A percentile compares a stretch with the other conserved stretches of the same genome.
Evolutionary conservation across 1,140 invertebrate genomes (phyloP).

Genomic region (Bemisia tabaci): DNA sequence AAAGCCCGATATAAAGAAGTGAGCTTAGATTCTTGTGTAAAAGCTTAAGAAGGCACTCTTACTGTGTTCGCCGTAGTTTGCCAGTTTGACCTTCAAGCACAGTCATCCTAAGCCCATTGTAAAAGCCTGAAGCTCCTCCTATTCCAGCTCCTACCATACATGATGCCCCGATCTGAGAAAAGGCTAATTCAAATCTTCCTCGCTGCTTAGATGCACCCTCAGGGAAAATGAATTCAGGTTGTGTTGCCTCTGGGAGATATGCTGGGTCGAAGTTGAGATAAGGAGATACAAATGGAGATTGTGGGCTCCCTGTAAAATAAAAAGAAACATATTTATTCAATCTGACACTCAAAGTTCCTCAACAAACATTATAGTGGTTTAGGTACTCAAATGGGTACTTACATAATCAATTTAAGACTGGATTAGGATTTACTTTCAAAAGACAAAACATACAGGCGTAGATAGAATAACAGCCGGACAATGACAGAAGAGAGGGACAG

Average conservation of each 20-base stretch:
- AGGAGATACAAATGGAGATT: slow-evolving; percentile 42
- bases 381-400: no score
- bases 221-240: slow-evolving; percentile 86
- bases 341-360: no score
- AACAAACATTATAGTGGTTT: no score
- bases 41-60: no score
- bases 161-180: slow-evolving; percentile 83
- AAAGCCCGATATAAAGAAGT: no score
- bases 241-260: slow-evolving; percentile 53
- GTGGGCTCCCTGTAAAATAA: slow-evolving; percentile 5
- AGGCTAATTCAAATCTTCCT: slow-evolving; percentile 75
- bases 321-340: slow-evolving; percentile 8
- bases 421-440: no score
- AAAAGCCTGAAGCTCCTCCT: slow-evolving; percentile 71
- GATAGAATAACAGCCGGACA: no score
- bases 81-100: slow-evolving; percentile 68
- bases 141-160: slow-evolving; percentile 68
- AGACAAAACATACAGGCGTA: no score
- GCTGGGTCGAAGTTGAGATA: slow-evolving; percentile 86
- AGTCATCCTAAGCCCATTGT: slow-evolving; percentile 72
- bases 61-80: slow-evolving; percentile 83
- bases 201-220: slow-evolving; percentile 68
- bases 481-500: no score
- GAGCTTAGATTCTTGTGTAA: no score
- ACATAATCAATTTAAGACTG: no score